Percentiles rank a stretch among this genome's conserved stretches.
Evolutionary conservation across 2,113 vertebrate genomes (phyloP).

Genomic region (Pithys albifrons): DNA sequence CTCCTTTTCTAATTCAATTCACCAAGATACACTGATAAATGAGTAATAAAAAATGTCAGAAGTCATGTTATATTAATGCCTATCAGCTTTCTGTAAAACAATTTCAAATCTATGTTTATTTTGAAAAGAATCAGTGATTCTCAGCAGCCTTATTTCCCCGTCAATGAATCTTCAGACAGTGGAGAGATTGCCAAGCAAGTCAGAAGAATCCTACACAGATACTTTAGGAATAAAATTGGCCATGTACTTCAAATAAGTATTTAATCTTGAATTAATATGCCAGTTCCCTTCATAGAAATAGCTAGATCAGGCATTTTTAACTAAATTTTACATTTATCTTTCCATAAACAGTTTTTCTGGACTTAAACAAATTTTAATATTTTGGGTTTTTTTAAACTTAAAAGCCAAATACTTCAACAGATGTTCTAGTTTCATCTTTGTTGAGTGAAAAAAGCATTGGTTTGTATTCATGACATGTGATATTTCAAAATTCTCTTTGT

Average conservation of each 20-base stretch:
- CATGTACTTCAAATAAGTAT: neutral
- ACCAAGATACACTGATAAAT: neutral
- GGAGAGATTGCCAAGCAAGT: neutral
- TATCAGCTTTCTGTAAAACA: neutral
- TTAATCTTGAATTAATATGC: neutral
- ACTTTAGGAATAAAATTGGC: neutral
- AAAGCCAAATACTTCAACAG: neutral
- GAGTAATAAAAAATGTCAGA: neutral
- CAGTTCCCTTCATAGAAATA: neutral
- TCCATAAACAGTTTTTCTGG: neutral
- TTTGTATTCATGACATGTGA: neutral
- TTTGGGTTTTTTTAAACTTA: neutral
- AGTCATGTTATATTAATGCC: neutral
- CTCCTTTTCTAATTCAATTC: neutral
- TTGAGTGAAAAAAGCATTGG: neutral
- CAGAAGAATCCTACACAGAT: neutral
- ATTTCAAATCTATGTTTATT: neutral
- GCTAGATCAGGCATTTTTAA: neutral
- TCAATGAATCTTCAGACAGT: neutral
- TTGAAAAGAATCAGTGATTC: neutral
- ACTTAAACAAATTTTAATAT: neutral
- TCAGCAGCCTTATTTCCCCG: neutral
- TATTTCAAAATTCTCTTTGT: neutral
- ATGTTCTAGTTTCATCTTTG: neutral
- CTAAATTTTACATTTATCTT: neutral